phyloP scores from a whole-genome alignment of 2,888 invertebrate species.

The Drosophila pegasa region DNA sequence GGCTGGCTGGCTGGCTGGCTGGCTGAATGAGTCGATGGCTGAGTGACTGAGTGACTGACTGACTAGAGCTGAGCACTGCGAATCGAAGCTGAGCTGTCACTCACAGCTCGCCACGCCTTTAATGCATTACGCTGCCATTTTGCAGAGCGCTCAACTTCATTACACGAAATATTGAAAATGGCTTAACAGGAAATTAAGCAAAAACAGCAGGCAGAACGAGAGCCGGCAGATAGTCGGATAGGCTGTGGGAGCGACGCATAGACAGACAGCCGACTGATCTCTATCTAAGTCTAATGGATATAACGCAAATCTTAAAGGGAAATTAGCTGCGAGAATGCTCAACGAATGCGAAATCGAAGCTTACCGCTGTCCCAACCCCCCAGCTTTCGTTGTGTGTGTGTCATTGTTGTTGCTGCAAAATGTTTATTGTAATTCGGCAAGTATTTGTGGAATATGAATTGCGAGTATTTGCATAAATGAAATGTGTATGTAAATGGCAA shows the following conservation, averaged over 20 bases:
- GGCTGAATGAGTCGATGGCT: constrained; percentile 41
- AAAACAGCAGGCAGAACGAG: constrained; percentile 56
- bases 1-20: constrained; percentile 18
- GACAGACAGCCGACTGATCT: constrained; percentile 37
- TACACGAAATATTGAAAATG: constrained; percentile 70
- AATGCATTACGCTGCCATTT: constrained; percentile 58
- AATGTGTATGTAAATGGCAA: constrained; percentile 79
- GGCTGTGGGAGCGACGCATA: neutral
- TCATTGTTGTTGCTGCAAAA: constrained; percentile 62
- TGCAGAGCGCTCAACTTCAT: constrained; percentile 47
- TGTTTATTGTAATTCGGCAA: constrained; percentile 76
- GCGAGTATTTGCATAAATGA: constrained; percentile 79
- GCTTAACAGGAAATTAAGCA: constrained; percentile 78
- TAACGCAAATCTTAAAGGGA: constrained; percentile 73
- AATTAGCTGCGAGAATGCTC: constrained; percentile 78
- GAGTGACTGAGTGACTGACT: constrained; percentile 45
- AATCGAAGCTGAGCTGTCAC: constrained; percentile 50
- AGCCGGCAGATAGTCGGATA: constrained; percentile 23
- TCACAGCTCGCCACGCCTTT: constrained; percentile 48
- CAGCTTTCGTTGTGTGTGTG: constrained; percentile 27
- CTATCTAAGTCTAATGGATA: constrained; percentile 52
- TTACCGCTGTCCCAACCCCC: neutral
- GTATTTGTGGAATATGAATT: constrained; percentile 78
- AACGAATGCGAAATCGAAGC: constrained; percentile 60
- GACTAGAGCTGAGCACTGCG: constrained; percentile 19